These are phyloP conservation scores for Notolabrus celidotus DNA, from an alignment of 2,797 vertebrate genomes.

Conservation along the genomic window DNA sequence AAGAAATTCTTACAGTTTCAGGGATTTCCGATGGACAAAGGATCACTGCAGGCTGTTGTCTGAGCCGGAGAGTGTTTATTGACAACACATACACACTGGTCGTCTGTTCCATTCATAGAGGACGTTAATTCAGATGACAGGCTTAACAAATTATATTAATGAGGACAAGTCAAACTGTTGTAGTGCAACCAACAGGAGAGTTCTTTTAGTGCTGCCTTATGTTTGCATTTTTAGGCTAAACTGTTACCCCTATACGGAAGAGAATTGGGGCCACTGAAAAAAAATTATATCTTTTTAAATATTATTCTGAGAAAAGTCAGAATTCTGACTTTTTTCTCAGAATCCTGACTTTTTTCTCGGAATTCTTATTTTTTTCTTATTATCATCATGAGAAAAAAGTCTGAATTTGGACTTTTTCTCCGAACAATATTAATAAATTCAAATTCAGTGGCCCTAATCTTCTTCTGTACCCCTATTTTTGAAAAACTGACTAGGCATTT, in stretches of 20 bases:
- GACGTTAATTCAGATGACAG: slow-evolving; percentile 45
- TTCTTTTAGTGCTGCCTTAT: not conserved
- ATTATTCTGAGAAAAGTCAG: no score
- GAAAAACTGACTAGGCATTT: not conserved
- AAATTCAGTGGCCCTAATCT: no score
- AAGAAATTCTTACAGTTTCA: not conserved
- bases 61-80: slow-evolving; percentile 10
- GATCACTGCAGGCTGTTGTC: slow-evolving; percentile 10
- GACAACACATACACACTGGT: slow-evolving; percentile 41
- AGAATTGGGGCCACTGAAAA: no score
- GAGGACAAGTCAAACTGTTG: slow-evolving; percentile 11
- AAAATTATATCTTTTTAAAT: no score
- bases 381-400: no score
- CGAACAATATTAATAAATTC: no score
- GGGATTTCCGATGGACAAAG: slow-evolving; percentile 9
- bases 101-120: slow-evolving; percentile 37
- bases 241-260: no score
- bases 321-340: no score
- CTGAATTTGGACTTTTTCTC: no score
- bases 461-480: no score
- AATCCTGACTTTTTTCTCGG: no score
- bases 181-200: not conserved
- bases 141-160: slow-evolving; percentile 38
- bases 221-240: not conserved
- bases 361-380: no score